phyloP scores from a whole-genome alignment of 2,113 vertebrate genomes.

The Pipra filicauda region DNA sequence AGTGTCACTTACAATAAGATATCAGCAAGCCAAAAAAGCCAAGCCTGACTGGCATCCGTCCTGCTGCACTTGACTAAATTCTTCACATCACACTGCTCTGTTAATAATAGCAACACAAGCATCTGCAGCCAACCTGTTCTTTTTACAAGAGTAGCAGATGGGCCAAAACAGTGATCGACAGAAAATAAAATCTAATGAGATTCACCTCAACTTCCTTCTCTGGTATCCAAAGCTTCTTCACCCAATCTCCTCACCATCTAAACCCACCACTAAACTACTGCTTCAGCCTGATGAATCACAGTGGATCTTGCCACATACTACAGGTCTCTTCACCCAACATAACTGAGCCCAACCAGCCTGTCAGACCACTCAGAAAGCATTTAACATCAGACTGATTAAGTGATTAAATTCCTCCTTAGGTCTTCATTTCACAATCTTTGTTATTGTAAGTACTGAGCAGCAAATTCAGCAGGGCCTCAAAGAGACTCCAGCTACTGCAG shows the following conservation, averaged over 20 bases:
- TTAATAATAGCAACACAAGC: neutral
- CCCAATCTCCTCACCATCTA: neutral
- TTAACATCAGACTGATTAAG: neutral
- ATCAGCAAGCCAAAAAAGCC: neutral
- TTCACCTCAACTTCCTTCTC: neutral
- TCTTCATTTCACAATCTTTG: neutral
- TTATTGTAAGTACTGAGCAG: neutral
- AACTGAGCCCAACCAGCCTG: neutral
- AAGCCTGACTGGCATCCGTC: neutral
- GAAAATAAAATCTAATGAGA: neutral
- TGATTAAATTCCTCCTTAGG: neutral
- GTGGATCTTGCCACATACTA: neutral
- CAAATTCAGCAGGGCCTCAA: neutral
- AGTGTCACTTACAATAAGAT: conserved; percentile 37
- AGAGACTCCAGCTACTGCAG: neutral
- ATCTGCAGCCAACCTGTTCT: neutral
- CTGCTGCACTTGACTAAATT: neutral
- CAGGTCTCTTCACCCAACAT: neutral
- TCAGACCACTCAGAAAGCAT: neutral
- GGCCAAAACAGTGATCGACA: neutral
- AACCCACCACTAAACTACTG: neutral
- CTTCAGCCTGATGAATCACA: neutral
- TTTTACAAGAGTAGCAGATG: neutral
- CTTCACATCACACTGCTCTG: neutral
- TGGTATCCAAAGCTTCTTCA: neutral